phyloP scores from a whole-genome alignment of 2,113 vertebrate species.

The Chionis minor region DNA sequence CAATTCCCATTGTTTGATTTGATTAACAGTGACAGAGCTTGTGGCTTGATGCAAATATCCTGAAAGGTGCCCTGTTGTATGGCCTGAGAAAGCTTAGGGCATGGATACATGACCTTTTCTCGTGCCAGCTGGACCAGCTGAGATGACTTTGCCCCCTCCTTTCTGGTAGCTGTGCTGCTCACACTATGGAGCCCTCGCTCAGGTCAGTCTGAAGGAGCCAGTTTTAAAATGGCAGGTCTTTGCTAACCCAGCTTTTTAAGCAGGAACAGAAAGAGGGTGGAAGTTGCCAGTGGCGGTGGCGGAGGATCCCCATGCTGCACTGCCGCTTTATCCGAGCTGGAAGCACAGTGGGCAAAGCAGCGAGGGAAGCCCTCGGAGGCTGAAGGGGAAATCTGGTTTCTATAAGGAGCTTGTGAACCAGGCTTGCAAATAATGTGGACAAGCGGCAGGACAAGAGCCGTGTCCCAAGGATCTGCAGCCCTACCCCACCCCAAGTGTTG shows the following conservation, averaged over 20 bases:
- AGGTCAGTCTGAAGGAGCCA: background rate
- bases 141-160: background rate
- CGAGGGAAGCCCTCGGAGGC: background rate
- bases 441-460: background rate
- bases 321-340: rapidly evolving
- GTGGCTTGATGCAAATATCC: background rate
- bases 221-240: background rate
- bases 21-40: background rate
- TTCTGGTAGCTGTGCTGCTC: background rate
- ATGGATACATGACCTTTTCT: background rate
- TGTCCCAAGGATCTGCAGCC: background rate
- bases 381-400: background rate
- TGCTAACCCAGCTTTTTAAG: background rate
- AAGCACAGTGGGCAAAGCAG: background rate
- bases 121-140: background rate
- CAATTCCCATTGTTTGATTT: background rate
- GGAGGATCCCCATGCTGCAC: rapidly evolving
- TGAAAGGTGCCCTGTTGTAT: background rate
- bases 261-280: background rate
- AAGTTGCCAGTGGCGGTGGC: background rate
- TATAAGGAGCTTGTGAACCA: background rate
- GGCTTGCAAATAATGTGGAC: background rate
- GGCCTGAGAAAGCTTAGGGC: background rate
- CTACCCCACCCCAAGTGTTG: background rate
- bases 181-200: rapidly evolving